Conservation (phyloP, 1,140 invertebrate genomes). For the Choristoneura fumiferana region DNA sequence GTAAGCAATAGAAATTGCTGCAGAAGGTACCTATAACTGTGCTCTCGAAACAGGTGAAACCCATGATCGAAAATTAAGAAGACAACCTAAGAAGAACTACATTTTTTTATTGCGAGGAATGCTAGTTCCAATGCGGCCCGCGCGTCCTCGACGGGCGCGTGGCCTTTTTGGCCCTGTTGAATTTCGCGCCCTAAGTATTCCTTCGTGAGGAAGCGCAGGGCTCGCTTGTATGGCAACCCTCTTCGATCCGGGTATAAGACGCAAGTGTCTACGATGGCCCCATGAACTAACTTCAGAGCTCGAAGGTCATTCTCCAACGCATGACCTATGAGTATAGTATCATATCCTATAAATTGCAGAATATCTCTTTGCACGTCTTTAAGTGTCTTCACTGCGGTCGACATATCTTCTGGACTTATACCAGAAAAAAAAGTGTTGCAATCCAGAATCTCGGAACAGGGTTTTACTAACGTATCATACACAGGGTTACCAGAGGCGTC, state of each 20-base stretch:
- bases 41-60: too few relatives aligned
- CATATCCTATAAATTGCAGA: constrained; percentile 85
- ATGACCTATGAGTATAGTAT: constrained; percentile 96
- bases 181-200: constrained; percentile 87
- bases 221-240: constrained; percentile 87
- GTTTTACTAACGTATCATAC: constrained; percentile 90
- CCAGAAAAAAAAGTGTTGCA: constrained; percentile 93
- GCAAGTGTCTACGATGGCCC: constrained; percentile 92
- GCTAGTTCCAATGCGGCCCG: constrained; percentile 90
- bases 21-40: too few relatives aligned
- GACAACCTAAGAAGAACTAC: too few relatives aligned
- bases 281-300: constrained; percentile 90
- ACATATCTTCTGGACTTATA: constrained; percentile 85
- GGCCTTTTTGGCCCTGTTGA: constrained; percentile 87
- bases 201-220: constrained; percentile 86
- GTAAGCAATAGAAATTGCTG: too few relatives aligned
- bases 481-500: constrained; percentile 84
- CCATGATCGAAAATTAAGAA: too few relatives aligned
- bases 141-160: constrained; percentile 95
- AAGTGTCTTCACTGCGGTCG: constrained; percentile 81
- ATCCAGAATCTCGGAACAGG: constrained; percentile 87
- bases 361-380: constrained; percentile 92
- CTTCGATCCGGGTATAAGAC: constrained; percentile 89
- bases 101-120: constrained; percentile 83
- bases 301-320: constrained; percentile 95